These are phyloP conservation scores for Otocyon megalotis DNA, from an alignment of 2,113 vertebrate species.

Conservation along the genomic window DNA sequence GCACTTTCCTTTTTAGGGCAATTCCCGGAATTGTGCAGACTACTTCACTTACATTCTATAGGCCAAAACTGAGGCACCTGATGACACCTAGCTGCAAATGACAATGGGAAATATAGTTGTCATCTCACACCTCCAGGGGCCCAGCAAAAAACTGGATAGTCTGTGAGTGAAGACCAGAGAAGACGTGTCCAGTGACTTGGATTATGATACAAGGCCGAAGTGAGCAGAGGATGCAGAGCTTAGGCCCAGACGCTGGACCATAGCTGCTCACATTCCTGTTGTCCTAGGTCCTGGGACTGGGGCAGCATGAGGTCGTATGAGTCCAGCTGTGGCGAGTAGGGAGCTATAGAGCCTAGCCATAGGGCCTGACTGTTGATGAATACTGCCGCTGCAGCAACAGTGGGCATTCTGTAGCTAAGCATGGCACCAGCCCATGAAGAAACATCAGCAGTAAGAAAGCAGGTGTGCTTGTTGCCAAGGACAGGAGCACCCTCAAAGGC, in stretches of 20 bases:
- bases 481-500: neutral
- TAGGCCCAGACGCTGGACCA: neutral
- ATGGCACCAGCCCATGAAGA: neutral
- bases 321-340: rapidly evolving
- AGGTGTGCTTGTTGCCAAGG: neutral
- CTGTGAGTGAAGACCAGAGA: neutral
- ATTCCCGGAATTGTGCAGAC: neutral
- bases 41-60: neutral
- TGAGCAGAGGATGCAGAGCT: neutral
- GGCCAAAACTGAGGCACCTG: neutral
- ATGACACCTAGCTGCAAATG: neutral
- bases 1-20: neutral
- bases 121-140: neutral
- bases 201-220: neutral
- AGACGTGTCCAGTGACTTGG: neutral
- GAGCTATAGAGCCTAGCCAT: neutral
- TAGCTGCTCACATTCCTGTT: neutral
- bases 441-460: neutral
- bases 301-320: neutral
- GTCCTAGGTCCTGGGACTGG: neutral
- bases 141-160: neutral
- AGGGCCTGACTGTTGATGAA: neutral
- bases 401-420: neutral
- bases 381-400: neutral
- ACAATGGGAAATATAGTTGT: neutral